Percentiles rank a stretch among this genome's conserved stretches.
Conservation (phyloP, 2,797 vertebrate species). For the Myotis findleyi region DNA sequence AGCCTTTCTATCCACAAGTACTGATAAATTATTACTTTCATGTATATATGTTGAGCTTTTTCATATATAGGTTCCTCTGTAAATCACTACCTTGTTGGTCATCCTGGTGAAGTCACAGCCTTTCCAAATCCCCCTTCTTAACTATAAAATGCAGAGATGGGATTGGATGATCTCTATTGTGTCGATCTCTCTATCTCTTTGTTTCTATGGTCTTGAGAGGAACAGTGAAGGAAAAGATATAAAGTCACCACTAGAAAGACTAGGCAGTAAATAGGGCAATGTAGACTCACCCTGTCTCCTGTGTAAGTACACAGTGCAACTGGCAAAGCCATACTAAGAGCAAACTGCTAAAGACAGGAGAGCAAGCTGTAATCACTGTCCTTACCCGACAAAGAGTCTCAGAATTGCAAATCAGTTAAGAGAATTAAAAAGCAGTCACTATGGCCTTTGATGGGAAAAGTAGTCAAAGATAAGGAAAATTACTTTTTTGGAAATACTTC, state of each 20-base stretch:
- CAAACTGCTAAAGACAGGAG: not conserved
- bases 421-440: constrained; percentile 6
- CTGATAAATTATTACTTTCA: not conserved
- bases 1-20: not conserved
- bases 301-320: not conserved
- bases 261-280: not conserved
- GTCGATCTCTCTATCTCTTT: not conserved
- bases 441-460: constrained; percentile 35
- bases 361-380: not conserved
- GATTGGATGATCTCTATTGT: not conserved
- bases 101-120: not conserved
- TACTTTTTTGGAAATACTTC: not conserved
- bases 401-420: constrained; percentile 25
- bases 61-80: not conserved
- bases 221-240: not conserved
- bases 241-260: not conserved
- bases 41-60: not conserved
- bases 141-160: not conserved
- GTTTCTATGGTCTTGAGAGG: not conserved
- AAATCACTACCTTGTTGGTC: not conserved
- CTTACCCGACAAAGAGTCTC: not conserved
- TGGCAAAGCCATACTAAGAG: not conserved
- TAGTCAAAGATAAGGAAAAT: not conserved
- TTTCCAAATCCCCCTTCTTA: not conserved
- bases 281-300: too few species aligned